phyloP scores from a whole-genome alignment of 2,113 vertebrate genomes.

The Neogobius melanostomus region DNA sequence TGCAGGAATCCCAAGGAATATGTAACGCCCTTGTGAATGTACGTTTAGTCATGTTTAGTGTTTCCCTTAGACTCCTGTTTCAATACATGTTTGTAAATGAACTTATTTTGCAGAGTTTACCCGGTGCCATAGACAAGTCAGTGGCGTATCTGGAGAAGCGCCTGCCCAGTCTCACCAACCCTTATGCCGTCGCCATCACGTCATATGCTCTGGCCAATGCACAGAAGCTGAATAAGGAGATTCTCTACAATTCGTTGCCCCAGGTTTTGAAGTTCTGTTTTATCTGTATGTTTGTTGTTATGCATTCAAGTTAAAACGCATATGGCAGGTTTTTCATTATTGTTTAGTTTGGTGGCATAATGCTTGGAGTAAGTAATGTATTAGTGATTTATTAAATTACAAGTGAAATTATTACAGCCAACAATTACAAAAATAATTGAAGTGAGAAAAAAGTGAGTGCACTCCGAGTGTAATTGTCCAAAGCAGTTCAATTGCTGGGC shows the following conservation, averaged over 20 bases:
- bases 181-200: conserved; percentile 83
- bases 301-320: too few species aligned
- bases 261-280: conserved; percentile 58
- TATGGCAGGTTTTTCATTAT: too few species aligned
- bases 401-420: too few species aligned
- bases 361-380: too few species aligned
- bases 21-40: conserved; percentile 77
- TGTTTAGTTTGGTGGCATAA: too few species aligned
- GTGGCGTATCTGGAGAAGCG: conserved; percentile 63
- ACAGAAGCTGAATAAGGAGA: conserved; percentile 40
- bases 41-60: conserved; percentile 45
- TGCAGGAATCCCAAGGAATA: conserved; percentile 74
- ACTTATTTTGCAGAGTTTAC: conserved; percentile 72
- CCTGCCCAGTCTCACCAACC: conserved; percentile 72
- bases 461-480: too few species aligned
- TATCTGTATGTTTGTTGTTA: background rate
- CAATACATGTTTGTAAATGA: background rate
- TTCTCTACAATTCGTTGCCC: conserved; percentile 65
- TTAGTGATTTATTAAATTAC: too few species aligned
- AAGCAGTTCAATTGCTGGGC: too few species aligned
- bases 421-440: too few species aligned
- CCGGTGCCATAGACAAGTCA: conserved; percentile 70
- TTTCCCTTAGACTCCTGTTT: background rate
- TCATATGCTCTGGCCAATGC: conserved; percentile 82
- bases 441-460: too few species aligned